Percentiles rank a stretch among this genome's conserved stretches.
These are phyloP conservation scores for Laupala kohalensis DNA, from an alignment of 1,140 invertebrate genomes.

Conservation along the genomic window DNA sequence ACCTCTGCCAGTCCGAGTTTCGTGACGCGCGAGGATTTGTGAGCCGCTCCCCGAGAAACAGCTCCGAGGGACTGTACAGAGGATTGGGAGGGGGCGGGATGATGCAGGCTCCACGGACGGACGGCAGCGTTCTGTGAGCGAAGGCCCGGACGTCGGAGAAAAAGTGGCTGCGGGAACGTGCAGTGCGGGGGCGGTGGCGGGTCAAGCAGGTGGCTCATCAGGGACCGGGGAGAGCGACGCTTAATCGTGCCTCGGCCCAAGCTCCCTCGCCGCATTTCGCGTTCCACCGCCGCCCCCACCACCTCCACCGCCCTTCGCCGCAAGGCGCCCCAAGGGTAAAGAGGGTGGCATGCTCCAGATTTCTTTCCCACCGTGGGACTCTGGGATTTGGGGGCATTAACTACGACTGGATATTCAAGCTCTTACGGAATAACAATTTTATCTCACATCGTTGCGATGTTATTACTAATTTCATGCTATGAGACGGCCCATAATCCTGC, in stretches of 20 bases:
- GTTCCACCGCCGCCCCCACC: background rate
- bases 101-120: too few species aligned
- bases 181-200: too few species aligned
- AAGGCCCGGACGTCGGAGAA: too few species aligned
- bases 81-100: too few species aligned
- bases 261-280: background rate
- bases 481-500: background rate
- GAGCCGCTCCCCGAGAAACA: too few species aligned
- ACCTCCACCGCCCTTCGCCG: too few species aligned
- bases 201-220: background rate
- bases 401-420: background rate
- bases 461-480: background rate
- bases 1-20: too few species aligned
- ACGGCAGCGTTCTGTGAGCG: too few species aligned
- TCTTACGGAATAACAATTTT: background rate
- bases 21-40: too few species aligned
- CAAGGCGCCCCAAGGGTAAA: background rate
- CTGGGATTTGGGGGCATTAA: background rate
- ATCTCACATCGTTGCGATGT: background rate
- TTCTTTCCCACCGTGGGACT: background rate
- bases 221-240: background rate
- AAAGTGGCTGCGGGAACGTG: background rate
- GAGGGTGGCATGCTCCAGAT: background rate
- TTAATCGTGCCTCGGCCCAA: background rate
- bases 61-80: too few species aligned